Evolutionary conservation across 2,113 vertebrate species (phyloP), one percentile per base, ranked within the genome.

Genomic region (Cynopterus brachyotis): DNA sequence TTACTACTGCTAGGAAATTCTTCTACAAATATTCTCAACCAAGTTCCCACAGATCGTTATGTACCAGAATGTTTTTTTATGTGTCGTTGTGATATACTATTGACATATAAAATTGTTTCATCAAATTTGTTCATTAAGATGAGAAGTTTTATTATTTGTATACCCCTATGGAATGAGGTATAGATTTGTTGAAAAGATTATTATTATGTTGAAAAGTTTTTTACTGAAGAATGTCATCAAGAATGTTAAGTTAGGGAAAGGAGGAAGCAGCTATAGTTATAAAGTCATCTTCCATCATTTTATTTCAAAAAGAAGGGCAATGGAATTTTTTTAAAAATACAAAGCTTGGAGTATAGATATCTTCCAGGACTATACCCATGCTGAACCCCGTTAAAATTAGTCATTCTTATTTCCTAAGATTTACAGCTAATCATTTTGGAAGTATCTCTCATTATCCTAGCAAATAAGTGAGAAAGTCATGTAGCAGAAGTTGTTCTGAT

Each of bases 251-350:
- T 85, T n/a, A 53, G 30, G 32, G 72, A 92, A 19, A 93, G 26
- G 24, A 32, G 78, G 24, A 64, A 76, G 28, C 15, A 95, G 45
- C 9, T 82, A 59, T 20, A 94, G 26, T 70, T 85, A n/a, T 15
- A 89, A 87, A 90, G 26, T 66, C 26, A 79, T 12, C 24, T 57
- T 57, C 22, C 47, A 26, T 57, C 28, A 42, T 40, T 89, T 82
- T 81, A 85, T 45, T 95, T 94, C 45, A 89, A 84, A 85, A n/a
- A 60, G 75, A 76, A 88, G 32, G 32, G 22, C 26, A 87, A 47
- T 47, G 26, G 11, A 87, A 60, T 87, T 87, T 91, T 87, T 87
- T 82, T 1, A 42, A 35, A 60, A 76, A 50, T 40, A n/a, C 9
- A n/a, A 80, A 69, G 13, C 3, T 30, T 37, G 2, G 1, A 20